A percentile compares a stretch with the other conserved stretches of the same genome.
Conservation (phyloP, 2,797 vertebrate species). For the Prionace glauca region DNA sequence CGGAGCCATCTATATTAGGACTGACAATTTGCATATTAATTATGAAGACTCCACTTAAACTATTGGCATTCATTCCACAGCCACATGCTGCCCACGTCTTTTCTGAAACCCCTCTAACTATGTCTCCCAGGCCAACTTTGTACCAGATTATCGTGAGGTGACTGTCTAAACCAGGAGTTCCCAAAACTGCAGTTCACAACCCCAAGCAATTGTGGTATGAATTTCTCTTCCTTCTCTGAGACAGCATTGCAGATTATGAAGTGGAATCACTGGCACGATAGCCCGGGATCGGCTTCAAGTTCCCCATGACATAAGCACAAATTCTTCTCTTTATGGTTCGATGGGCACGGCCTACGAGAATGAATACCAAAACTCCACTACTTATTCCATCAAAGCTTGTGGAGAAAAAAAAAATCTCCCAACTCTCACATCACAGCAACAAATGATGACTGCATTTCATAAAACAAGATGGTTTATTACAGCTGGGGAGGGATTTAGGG, state of each 20-base stretch:
- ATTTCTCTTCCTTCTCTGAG: background rate
- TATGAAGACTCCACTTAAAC: background rate
- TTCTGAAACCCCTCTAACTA: background rate
- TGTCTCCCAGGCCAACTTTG: background rate
- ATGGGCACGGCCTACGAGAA: no score
- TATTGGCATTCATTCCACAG: background rate
- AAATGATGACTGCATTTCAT: background rate
- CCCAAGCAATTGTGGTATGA: background rate
- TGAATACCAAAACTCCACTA: no score
- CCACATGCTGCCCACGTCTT: background rate
- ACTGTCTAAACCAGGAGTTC: background rate
- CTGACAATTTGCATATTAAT: background rate
- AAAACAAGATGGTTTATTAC: background rate
- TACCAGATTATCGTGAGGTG: background rate
- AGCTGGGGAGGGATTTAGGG: background rate
- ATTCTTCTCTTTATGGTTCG: no score
- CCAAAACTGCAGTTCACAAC: background rate
- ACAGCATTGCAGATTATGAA: background rate
- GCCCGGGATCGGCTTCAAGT: background rate
- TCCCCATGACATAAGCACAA: background rate
- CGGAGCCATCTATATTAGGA: background rate
- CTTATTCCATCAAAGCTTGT: no score
- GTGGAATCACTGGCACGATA: background rate
- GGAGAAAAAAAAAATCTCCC: no score
- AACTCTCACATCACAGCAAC: background rate